These are phyloP conservation scores for Petrocephalus zakoni DNA, from an alignment of 2,113 vertebrate species.

Conservation along the genomic window DNA sequence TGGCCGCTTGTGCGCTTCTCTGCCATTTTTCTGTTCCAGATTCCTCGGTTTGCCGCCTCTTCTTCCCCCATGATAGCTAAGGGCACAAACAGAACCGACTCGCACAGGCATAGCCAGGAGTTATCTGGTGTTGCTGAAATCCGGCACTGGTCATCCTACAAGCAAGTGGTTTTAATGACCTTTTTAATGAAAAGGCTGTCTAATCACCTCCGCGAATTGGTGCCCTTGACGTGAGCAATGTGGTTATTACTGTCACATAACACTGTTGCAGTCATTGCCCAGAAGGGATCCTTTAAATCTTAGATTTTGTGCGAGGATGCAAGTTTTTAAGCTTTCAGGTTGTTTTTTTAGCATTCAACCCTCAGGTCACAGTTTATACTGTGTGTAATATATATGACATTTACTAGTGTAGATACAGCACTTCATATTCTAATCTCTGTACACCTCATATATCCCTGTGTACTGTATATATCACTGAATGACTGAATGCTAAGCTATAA, in stretches of 20 bases:
- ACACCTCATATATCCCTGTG: background rate
- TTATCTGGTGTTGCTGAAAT: background rate
- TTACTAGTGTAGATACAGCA: background rate
- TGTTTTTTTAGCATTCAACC: background rate
- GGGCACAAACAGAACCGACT: background rate
- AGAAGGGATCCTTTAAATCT: background rate
- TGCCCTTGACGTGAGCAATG: background rate
- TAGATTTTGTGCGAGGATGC: background rate
- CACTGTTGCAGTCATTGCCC: background rate
- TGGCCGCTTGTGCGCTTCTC: background rate
- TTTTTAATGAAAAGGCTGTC: background rate
- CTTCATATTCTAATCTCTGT: background rate
- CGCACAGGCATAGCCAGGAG: background rate
- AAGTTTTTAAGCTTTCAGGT: background rate
- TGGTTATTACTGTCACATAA: background rate
- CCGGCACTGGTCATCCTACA: background rate
- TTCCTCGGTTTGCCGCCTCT: background rate
- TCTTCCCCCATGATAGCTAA: background rate
- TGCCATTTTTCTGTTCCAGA: background rate
- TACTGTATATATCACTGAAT: background rate
- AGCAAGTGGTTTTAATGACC: background rate
- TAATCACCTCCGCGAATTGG: background rate
- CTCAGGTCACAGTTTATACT: background rate
- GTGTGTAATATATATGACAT: background rate
- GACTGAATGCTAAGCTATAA: background rate